Base-by-base conservation (phyloP, 2,888 invertebrate species). In the Tachina fera region DNA sequence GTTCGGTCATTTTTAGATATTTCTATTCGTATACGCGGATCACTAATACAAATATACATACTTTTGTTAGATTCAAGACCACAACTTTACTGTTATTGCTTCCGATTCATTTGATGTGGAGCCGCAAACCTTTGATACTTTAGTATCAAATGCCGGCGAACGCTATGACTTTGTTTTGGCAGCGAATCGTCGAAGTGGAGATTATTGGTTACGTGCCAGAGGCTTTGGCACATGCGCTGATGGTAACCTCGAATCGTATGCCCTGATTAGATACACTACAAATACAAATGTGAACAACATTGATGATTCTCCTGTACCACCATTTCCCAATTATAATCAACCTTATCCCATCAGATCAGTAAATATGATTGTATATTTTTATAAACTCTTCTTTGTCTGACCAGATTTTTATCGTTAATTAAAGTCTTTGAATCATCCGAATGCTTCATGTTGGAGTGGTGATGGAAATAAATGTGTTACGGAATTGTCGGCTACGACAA, bases 101-200 rank as follows among this genome's bases (percentile, higher is more conserved):
- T 89, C 90, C 0, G 93, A 93, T 87, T 92, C 92, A 0, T 89
- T 87, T 70, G 82, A 91, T 16, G 87, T 92, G 1, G 77, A 88
- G 16, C 91, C 92, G 0, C 78, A 87, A 13, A 10, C 22, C 3
- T 89, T 91, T 47, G 90, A 91, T 67, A 89, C 91, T 6, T 71
- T 93, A 4, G 86, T 90, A 0, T 87, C 90, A 0, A 90, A 93
- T 67, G 88, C 93, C 10, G 94, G 94, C 0, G 94, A 94, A 88
- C 89, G 94, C 58, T 94, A 92, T 88, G 94, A 94, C 87, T 92
- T 94, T 65, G 91, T 94, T 2, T 61, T 94, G 3, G 86, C 89
- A 9, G 93, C 94, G 3, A 91, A 92, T 87, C 91, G 93, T 88
- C 90, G 56, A 89, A 90, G 80, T n/a, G 88, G 89, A 9, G 89